Base-by-base conservation (phyloP, 64 coral and sea anemone genomes). In the Pocillopora verrucosa region DNA sequence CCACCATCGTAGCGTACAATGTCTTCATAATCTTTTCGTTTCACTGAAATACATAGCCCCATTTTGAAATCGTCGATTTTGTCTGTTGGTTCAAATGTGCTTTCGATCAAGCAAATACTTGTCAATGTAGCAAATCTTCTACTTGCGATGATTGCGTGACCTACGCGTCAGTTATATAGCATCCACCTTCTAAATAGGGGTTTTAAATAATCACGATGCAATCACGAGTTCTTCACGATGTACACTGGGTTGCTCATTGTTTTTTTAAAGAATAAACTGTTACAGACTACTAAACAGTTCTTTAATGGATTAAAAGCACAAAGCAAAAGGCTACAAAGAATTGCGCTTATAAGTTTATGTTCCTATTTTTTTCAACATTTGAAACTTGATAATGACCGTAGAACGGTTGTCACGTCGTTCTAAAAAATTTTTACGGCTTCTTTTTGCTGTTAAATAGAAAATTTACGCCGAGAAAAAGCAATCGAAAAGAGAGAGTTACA, bases 1-100 rank as follows among this genome's bases (percentile, higher is more conserved):
- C 60, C 73, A 10, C 82, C 89, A 20, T 83, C 89, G 9, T 83
- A 59, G 20, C 38, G 65, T 9, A 20, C 22, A 24, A 72, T 58
- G 6, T 11, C 10, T 72, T 85, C 82, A 10, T 72, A 72, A 72
- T 85, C 82, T 15, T 56, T 9, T 10, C 5, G 45, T n/a, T 85
- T 19, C 2, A 11, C 22, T 13, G 82, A 85, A 22, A 57, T 0
- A 57, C 82, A 85, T 9, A 85, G 38, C 4, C 82, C 82, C 82
- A 85, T 85, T 41, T 72, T 45, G 11, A 10, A 70, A 6, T 45
- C 41, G 41, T 45, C 41, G 41, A 45, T 45, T 45, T 45, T 45
- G 41, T 45, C 2, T 45, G 16, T 67, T 67, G 6, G 63, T 19
- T 65, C 16, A n/a, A n/a, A n/a, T 14, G 64, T 67, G 15, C 61